Percentiles rank a stretch among this genome's conserved stretches.
Evolutionary conservation across 2,888 invertebrate species (phyloP).

Genomic region (Tolmerus cingulatus): DNA sequence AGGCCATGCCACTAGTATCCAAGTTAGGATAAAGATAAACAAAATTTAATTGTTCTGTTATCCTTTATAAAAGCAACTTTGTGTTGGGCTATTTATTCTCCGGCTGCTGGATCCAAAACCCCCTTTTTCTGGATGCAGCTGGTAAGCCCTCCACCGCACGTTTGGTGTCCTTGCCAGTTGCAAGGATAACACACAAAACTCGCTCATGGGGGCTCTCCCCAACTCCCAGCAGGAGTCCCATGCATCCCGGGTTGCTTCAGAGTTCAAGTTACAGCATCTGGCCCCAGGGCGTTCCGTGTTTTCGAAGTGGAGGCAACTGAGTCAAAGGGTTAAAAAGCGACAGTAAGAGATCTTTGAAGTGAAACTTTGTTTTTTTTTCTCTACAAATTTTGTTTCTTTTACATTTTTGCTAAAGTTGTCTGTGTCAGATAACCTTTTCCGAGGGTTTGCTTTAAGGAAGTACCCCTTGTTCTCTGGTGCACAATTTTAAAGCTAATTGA

Average conservation of each 20-base stretch:
- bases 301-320: background rate
- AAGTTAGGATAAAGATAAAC: conserved; percentile 10
- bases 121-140: background rate
- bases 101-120: background rate
- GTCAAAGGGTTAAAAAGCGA: conserved; percentile 14
- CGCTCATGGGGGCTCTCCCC: background rate
- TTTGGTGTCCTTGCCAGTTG: background rate
- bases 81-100: background rate
- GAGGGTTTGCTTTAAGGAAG: background rate
- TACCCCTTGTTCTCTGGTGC: background rate
- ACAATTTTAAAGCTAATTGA: background rate
- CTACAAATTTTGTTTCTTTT: background rate
- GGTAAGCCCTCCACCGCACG: background rate
- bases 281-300: conserved; percentile 14
- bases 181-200: background rate
- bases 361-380: background rate
- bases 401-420: background rate
- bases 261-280: conserved; percentile 29
- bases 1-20: background rate
- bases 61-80: conserved; percentile 30
- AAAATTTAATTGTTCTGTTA: conserved; percentile 35
- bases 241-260: background rate
- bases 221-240: background rate
- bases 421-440: background rate
- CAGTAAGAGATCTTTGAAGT: background rate